These are phyloP conservation scores for Marasmarcha lunaedactyla DNA, from an alignment of 2,888 invertebrate species.

Conservation along the genomic window DNA sequence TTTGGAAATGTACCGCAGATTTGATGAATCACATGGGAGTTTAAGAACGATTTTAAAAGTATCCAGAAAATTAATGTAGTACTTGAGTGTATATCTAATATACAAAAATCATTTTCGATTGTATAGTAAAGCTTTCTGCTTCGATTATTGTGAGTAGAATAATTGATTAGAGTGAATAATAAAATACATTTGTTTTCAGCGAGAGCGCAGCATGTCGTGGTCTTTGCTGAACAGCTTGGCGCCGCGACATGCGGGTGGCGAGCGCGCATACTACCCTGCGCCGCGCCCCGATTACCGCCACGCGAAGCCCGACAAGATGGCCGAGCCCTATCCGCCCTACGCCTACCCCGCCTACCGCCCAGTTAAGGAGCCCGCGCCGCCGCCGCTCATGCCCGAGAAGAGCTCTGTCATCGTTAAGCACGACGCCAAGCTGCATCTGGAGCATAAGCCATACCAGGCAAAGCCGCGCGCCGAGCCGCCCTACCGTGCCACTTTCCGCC, in stretches of 20 bases:
- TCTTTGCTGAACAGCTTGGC: conserved; percentile 67
- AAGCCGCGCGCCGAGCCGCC: conserved; percentile 67
- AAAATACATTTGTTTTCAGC: conserved; percentile 32
- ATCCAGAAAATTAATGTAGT: too few relatives aligned
- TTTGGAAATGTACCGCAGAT: too few relatives aligned
- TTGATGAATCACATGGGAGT: too few relatives aligned
- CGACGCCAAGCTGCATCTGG: conserved; percentile 75
- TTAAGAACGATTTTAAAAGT: too few relatives aligned
- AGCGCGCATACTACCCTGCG: conserved; percentile 21
- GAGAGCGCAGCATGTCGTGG: conserved; percentile 67
- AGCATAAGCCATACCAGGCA: conserved; percentile 71
- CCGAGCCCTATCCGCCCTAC: conserved; percentile 76
- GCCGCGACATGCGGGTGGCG: conserved; percentile 35
- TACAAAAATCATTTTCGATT: too few relatives aligned
- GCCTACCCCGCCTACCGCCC: conserved; percentile 76
- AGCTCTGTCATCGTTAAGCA: conserved; percentile 85
- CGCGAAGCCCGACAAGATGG: conserved; percentile 47
- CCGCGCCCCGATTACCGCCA: conserved; percentile 32
- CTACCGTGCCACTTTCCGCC: conserved; percentile 41
- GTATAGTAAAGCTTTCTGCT: too few relatives aligned
- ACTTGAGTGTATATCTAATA: too few relatives aligned
- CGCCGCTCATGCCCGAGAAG: conserved; percentile 78
- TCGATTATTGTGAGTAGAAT: too few relatives aligned
- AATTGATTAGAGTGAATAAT: neutral
- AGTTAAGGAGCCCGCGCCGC: conserved; percentile 74